These are phyloP conservation scores for Cynaeus angustus DNA, from an alignment of 2,888 invertebrate genomes.

Conservation along the genomic window DNA sequence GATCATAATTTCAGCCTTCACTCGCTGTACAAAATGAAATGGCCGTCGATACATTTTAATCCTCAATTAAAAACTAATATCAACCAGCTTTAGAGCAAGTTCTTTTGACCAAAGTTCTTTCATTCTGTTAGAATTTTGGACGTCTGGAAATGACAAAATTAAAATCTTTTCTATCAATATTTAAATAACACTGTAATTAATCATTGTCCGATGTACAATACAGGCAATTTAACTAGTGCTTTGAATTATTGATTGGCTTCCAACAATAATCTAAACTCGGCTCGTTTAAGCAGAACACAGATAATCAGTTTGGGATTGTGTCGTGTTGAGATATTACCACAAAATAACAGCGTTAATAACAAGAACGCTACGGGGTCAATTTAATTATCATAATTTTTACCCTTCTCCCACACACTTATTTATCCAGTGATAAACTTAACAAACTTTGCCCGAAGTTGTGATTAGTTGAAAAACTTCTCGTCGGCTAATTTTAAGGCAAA, in stretches of 20 bases:
- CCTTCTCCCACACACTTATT: background rate
- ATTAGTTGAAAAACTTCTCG: background rate
- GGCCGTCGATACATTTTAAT: constrained; percentile 24
- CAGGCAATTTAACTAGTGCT: constrained; percentile 33
- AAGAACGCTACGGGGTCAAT: background rate
- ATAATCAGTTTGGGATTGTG: constrained; percentile 42
- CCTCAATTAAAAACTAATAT: constrained; percentile 23
- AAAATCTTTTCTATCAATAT: constrained; percentile 17
- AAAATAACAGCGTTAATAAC: constrained; percentile 30
- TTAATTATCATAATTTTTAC: background rate
- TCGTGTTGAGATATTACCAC: constrained; percentile 31
- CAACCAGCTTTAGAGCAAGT: background rate
- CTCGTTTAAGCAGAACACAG: constrained; percentile 43
- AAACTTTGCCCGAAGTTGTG: background rate
- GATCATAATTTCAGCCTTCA: constrained; percentile 26
- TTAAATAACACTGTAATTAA: constrained; percentile 38
- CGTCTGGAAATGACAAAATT: constrained; percentile 6
- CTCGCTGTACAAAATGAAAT: constrained; percentile 17
- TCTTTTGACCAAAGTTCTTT: constrained; percentile 16
- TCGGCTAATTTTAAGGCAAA: background rate
- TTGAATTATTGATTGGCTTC: constrained; percentile 37
- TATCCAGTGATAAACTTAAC: background rate
- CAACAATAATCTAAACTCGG: constrained; percentile 46
- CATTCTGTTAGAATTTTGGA: background rate
- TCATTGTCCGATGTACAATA: constrained; percentile 41